Evolutionary conservation across 2,888 invertebrate species (phyloP), one percentile per base, ranked within the genome.

Genomic region (Hypomecis punctinalis): DNA sequence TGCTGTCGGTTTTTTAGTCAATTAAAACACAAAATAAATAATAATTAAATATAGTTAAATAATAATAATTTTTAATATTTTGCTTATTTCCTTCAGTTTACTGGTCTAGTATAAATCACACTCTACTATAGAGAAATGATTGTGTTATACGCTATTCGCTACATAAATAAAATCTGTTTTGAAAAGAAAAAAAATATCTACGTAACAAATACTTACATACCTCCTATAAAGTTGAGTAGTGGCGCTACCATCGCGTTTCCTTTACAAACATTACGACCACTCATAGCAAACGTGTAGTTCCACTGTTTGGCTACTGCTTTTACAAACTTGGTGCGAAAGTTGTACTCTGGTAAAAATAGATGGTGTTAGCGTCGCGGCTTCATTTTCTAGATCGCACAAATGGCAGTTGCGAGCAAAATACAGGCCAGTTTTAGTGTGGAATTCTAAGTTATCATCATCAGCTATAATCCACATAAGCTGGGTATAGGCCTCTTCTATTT

Each of bases 391-490:
- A 48, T 48, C 48, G 48, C 48, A 35, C 48, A 49, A 36, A n/a
- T 4, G 46, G 23, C 11, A 7, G 0, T n/a, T 6, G 36, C 11
- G 6, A 0, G 36, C 8, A 4, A 5, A 36, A 6, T n/a, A 36
- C 9, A 11, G 36, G 36, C n/a, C 23, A n/a, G 1, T 6, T 33
- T 48, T 48, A 5, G 47, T 10, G 35, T 35, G 5, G 6, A 7
- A 13, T 10, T 6, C 2, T 0, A 9, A 36, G n/a, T 49, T 36
- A 49, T 49, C 49, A 49, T 49, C 49, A 49, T 49, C 49, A 48
- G 46, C 36, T 37, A 37, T 49, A 36, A 37, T 37, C 49, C 36
- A 49, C 49, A 11, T 7, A 49, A 49, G 49, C 36, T 49, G 49
- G 49, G 49, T 49, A 49, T 49, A 49, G 49, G 49, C 11, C 49